Evolutionary conservation across 37 sponge, comb jelly and placozoan species (phyloP).

Genomic region (Geodia barretti): DNA sequence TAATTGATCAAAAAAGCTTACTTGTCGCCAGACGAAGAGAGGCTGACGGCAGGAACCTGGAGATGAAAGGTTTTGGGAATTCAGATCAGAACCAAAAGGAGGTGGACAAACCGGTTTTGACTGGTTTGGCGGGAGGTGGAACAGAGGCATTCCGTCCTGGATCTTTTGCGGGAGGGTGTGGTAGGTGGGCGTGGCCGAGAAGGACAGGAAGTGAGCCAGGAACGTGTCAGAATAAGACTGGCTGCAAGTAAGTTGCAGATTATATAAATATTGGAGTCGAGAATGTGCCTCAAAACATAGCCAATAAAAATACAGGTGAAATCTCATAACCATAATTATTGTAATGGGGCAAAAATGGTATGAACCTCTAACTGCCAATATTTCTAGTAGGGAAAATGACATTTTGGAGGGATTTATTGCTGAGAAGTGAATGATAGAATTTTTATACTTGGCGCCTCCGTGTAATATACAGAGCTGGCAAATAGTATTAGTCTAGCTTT

Average conservation of each 20-base stretch:
- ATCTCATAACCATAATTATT: neutral
- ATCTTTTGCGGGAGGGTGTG: constrained; percentile 58
- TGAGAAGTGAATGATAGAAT: no score
- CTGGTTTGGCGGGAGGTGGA: constrained; percentile 65
- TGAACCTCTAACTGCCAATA: no score
- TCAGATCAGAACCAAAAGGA: neutral
- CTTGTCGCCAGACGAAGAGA: constrained; percentile 3
- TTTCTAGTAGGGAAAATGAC: no score
- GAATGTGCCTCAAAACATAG: neutral
- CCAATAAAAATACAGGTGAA: neutral
- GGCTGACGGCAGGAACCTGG: constrained; percentile 16
- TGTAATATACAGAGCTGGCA: no score
- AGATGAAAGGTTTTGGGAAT: neutral
- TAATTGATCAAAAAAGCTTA: constrained; percentile 6
- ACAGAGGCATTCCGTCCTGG: constrained; percentile 74
- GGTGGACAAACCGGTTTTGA: constrained; percentile 46
- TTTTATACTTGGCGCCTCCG: no score
- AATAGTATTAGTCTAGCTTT: no score
- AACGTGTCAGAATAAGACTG: constrained; percentile 55
- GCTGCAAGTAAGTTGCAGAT: neutral
- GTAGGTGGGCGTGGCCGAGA: constrained; percentile 51
- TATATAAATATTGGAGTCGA: neutral
- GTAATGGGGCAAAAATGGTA: no score
- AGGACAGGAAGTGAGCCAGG: constrained; percentile 68
- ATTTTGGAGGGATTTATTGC: no score